These are phyloP conservation scores for Bucco capensis DNA, from an alignment of 2,113 vertebrate genomes.

Conservation along the genomic window DNA sequence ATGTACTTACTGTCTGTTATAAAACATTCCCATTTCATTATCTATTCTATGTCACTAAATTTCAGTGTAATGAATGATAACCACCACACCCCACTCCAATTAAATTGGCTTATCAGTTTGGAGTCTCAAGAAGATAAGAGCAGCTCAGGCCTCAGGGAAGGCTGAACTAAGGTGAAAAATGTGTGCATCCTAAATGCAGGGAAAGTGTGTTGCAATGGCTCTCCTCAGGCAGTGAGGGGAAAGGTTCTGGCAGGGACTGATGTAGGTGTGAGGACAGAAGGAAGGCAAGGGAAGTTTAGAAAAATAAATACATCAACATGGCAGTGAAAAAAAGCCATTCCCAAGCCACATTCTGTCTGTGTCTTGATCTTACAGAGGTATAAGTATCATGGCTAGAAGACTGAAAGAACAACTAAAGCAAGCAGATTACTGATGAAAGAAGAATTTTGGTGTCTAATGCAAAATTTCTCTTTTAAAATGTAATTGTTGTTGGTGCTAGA, in stretches of 20 bases:
- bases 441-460: neutral
- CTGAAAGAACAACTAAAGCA: neutral
- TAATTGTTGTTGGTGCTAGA: neutral
- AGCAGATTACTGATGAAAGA: neutral
- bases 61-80: neutral
- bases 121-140: neutral
- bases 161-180: neutral
- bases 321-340: neutral
- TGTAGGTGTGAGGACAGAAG: neutral
- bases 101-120: conserved; percentile 11
- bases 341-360: neutral
- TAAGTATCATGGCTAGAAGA: neutral
- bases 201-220: neutral
- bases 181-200: neutral
- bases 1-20: neutral
- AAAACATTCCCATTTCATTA: neutral
- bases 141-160: neutral
- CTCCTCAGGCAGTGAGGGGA: neutral
- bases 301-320: neutral
- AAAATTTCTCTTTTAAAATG: neutral
- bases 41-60: neutral
- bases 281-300: neutral
- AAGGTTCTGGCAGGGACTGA: neutral
- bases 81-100: neutral
- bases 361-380: neutral